Conservation (phyloP, 2,113 vertebrate genomes). For the Rhegmatorhina hoffmannsi region DNA sequence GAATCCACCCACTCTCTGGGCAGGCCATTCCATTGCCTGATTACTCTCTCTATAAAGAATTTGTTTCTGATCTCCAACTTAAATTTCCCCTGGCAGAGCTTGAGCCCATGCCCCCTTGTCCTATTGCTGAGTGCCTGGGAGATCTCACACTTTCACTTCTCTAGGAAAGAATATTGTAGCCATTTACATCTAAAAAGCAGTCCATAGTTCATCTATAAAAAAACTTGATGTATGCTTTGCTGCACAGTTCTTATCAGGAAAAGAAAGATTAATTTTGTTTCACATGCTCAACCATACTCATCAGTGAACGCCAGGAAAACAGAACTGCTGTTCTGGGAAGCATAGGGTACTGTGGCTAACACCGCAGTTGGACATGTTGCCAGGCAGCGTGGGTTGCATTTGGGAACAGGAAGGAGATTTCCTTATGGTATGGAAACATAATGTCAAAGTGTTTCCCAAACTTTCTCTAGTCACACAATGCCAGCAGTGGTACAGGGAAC, state of each 20-base stretch:
- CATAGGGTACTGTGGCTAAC: background rate
- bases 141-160: background rate
- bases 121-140: no score
- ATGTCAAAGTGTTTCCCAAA: background rate
- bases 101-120: no score
- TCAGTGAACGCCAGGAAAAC: background rate
- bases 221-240: background rate
- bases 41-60: no score
- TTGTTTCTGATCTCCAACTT: no score
- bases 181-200: background rate
- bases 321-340: background rate
- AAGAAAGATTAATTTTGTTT: background rate
- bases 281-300: background rate
- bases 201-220: background rate
- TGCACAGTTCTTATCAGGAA: background rate
- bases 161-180: background rate
- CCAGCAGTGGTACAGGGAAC: background rate
- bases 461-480: background rate
- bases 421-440: fast-evolving
- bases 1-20: no score
- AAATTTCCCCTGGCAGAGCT: no score
- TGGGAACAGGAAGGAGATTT: background rate
- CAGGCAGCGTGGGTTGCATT: background rate
- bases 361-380: fast-evolving
- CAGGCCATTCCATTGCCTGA: no score